phyloP scores from a whole-genome alignment of 1,140 invertebrate genomes.

The Grapholita molesta region DNA sequence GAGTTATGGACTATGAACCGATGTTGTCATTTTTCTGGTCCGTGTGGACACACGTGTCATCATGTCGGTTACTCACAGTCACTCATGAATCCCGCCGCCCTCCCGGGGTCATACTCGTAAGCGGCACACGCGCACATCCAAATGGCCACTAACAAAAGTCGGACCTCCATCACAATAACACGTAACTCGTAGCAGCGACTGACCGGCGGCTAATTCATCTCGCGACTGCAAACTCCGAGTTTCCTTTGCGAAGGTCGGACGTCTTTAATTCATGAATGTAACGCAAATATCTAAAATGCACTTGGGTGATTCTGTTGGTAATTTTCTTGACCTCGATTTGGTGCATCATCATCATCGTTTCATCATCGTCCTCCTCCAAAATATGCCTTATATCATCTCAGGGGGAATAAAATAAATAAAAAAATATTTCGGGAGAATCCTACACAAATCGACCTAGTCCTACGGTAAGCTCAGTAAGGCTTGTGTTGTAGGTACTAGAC shows the following conservation, averaged over 20 bases:
- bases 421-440: no score
- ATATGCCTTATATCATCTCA: no score
- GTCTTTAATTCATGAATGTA: slow-evolving; percentile 32
- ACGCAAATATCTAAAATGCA: background rate
- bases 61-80: slow-evolving; percentile 58
- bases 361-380: no score
- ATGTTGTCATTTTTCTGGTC: no score
- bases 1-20: no score
- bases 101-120: slow-evolving; percentile 30
- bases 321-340: background rate
- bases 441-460: no score
- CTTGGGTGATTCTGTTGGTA: background rate
- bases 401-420: no score
- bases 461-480: no score
- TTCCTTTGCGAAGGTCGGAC: slow-evolving; percentile 33
- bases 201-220: slow-evolving; percentile 20
- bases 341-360: no score
- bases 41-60: no score
- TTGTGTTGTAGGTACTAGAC: no score
- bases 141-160: slow-evolving; percentile 19
- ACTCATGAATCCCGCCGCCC: slow-evolving; percentile 43
- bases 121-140: slow-evolving; percentile 20
- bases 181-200: slow-evolving; percentile 2
- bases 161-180: slow-evolving; percentile 12
- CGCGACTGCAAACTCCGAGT: slow-evolving; percentile 16